phyloP scores from a whole-genome alignment of 2,888 invertebrate genomes.

The Drosophila mimetica region DNA sequence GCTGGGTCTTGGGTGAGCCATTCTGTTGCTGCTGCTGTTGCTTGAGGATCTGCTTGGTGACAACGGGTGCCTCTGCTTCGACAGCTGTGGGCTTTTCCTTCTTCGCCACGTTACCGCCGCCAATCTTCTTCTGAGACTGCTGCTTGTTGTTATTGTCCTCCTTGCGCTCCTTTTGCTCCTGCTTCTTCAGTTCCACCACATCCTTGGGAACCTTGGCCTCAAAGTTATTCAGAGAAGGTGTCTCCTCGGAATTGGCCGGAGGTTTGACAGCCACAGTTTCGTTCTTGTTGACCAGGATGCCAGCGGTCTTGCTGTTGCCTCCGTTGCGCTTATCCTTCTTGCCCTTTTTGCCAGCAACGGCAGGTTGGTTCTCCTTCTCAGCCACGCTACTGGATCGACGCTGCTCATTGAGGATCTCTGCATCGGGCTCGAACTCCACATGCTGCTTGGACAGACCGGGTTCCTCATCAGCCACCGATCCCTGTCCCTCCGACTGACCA shows the following conservation, averaged over 20 bases:
- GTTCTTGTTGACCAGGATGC: slow-evolving; percentile 83
- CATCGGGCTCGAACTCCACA: slow-evolving; percentile 83
- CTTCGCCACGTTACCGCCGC: slow-evolving; percentile 50
- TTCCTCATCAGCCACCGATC: slow-evolving; percentile 73
- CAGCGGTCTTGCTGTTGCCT: slow-evolving; percentile 48
- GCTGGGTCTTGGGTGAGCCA: slow-evolving; percentile 81
- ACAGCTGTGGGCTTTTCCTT: slow-evolving; percentile 60
- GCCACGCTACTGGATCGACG: slow-evolving; percentile 65
- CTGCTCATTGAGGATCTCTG: slow-evolving; percentile 76
- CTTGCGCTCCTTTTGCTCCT: slow-evolving; percentile 71
- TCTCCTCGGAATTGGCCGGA: slow-evolving; percentile 77
- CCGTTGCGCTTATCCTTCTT: slow-evolving; percentile 81
- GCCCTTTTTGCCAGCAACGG: slow-evolving; percentile 52
- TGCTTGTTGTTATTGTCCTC: slow-evolving; percentile 66
- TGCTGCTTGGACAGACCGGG: slow-evolving; percentile 79
- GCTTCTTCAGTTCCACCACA: slow-evolving; percentile 85
- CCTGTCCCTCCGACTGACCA: slow-evolving; percentile 77
- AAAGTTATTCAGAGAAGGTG: slow-evolving; percentile 88
- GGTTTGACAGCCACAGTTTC: slow-evolving; percentile 72
- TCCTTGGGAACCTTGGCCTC: slow-evolving; percentile 93
- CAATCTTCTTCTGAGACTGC: slow-evolving; percentile 60
- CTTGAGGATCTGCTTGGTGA: slow-evolving; percentile 75
- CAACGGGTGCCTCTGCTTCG: slow-evolving; percentile 64
- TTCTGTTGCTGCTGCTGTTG: slow-evolving; percentile 62
- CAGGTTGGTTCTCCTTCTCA: slow-evolving; percentile 75